A percentile compares a stretch with the other conserved stretches of the same genome.
phyloP scores from a whole-genome alignment of 2,113 vertebrate genomes.

The Phoxinus phoxinus region DNA sequence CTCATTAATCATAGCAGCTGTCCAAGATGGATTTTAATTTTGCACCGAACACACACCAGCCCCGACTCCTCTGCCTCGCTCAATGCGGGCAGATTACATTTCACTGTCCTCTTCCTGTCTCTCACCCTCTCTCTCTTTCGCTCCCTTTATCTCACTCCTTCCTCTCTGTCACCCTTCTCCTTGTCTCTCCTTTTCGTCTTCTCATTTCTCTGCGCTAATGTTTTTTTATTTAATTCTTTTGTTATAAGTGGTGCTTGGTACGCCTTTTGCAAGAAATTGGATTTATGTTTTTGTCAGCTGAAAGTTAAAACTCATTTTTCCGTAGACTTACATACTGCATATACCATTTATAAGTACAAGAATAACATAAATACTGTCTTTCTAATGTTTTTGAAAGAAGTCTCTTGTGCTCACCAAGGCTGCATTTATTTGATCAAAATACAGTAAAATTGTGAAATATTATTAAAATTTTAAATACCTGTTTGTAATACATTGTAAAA shows the following conservation, averaged over 20 bases:
- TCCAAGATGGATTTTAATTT: conserved; percentile 77
- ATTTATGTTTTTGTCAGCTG: background rate
- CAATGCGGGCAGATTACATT: conserved; percentile 66
- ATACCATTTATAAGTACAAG: background rate
- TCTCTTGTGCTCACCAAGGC: background rate
- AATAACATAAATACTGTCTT: background rate
- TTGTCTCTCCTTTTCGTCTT: background rate
- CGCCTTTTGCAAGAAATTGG: background rate
- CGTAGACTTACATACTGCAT: background rate
- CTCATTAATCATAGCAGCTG: conserved; percentile 83
- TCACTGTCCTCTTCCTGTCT: conserved; percentile 51
- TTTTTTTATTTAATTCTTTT: conserved; percentile 21
- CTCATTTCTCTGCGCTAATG: conserved; percentile 4
- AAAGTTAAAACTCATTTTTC: background rate
- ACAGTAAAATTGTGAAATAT: background rate
- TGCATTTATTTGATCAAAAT: background rate
- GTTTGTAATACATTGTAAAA: background rate
- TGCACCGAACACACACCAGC: conserved; percentile 58
- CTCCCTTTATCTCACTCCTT: conserved; percentile 31
- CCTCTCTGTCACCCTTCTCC: conserved; percentile 11
- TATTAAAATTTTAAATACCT: background rate
- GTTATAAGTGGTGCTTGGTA: background rate
- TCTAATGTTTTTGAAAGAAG: background rate
- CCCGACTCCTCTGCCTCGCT: conserved; percentile 30
- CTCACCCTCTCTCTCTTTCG: conserved; percentile 43